Percentiles rank a stretch among this genome's conserved stretches.
Conservation (phyloP, 2,888 invertebrate genomes). For the Anagyrus pseudococci region DNA sequence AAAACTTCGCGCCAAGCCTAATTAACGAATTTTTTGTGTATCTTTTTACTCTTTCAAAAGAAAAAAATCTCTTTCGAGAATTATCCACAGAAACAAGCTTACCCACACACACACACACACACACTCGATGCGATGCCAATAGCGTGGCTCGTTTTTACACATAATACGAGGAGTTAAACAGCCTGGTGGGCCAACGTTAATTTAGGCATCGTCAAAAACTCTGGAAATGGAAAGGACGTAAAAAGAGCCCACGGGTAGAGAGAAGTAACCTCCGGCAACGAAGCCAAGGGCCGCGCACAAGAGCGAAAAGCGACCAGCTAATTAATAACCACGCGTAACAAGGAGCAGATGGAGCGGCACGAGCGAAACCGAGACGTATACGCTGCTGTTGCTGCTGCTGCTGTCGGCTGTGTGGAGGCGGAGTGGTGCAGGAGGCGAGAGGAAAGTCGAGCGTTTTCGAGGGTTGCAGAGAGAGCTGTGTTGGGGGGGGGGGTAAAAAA, state of each 20-base stretch:
- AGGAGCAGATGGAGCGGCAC: conserved; percentile 55
- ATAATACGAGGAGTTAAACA: too few relatives aligned
- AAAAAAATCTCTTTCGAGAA: too few relatives aligned
- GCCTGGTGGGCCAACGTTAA: conserved; percentile 6
- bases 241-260: neutral
- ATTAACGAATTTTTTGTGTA: too few relatives aligned
- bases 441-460: neutral
- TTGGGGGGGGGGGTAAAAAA: conserved; percentile 11
- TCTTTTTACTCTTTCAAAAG: too few relatives aligned
- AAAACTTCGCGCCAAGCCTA: too few relatives aligned
- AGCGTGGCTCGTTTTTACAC: too few relatives aligned
- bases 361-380: conserved; percentile 41
- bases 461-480: neutral
- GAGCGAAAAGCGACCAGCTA: conserved; percentile 48
- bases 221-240: too few relatives aligned
- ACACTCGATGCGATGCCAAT: too few relatives aligned
- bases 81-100: too few relatives aligned
- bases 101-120: too few relatives aligned
- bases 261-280: conserved; percentile 1
- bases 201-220: conserved; percentile 25
- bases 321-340: conserved; percentile 58
- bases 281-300: conserved; percentile 15
- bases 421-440: neutral
- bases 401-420: too few relatives aligned
- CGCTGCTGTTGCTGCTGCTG: too few relatives aligned